phyloP scores from a whole-genome alignment of 1,140 invertebrate species.

The Drosophila ercepeae region DNA sequence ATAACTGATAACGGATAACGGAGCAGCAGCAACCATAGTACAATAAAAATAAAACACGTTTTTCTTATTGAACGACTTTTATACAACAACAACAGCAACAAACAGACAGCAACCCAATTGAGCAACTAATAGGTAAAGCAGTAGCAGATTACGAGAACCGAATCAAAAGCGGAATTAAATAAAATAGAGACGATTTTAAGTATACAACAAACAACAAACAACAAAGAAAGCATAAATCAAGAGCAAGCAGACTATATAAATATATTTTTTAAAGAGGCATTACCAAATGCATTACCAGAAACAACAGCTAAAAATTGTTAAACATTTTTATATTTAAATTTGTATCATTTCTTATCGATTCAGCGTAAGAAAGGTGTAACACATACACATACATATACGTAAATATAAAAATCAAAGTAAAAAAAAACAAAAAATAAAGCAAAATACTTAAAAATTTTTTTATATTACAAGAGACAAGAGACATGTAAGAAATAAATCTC shows the following conservation, averaged over 20 bases:
- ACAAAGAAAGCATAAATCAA: conserved; percentile 24
- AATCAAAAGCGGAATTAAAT: conserved; percentile 43
- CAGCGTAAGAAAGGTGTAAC: conserved; percentile 54
- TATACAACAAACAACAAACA: too few species aligned
- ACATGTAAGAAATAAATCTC: conserved; percentile 56
- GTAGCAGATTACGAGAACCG: conserved; percentile 11
- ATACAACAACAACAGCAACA: conserved; percentile 55
- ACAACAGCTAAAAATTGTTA: conserved; percentile 79
- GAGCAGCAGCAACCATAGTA: conserved; percentile 77
- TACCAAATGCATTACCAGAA: conserved; percentile 36
- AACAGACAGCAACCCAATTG: conserved; percentile 16
- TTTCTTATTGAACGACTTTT: conserved; percentile 75
- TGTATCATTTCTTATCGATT: conserved; percentile 73
- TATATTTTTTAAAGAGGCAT: conserved; percentile 68
- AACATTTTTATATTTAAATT: conserved; percentile 80
- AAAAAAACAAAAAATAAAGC: conserved; percentile 39
- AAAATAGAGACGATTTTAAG: conserved; percentile 35
- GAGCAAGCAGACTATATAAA: conserved; percentile 42
- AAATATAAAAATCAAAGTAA: conserved; percentile 22
- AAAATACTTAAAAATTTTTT: conserved; percentile 57
- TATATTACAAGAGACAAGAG: conserved; percentile 80
- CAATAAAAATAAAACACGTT: conserved; percentile 79
- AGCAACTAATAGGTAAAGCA: conserved; percentile 7
- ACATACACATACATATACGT: conserved; percentile 48
- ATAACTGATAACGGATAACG: conserved; percentile 68